phyloP scores from a whole-genome alignment of 2,797 vertebrate species.

The Rhinogobio ventralis region DNA sequence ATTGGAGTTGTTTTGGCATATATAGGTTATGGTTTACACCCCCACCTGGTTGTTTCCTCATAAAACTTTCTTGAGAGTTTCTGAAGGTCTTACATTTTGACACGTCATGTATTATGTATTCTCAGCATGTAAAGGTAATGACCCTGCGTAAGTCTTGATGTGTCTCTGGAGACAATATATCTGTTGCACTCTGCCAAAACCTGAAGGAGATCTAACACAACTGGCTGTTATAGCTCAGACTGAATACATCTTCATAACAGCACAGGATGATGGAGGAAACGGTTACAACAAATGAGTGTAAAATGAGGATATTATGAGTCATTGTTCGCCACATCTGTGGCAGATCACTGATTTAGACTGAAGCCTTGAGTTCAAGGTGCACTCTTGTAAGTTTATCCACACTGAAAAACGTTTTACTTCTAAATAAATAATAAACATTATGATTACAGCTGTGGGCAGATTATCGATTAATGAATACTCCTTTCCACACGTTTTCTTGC shows the following conservation, averaged over 20 bases:
- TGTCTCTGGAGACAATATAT: conserved; percentile 41
- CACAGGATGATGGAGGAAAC: conserved; percentile 34
- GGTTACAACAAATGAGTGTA: conserved; percentile 24
- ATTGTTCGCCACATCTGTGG: conserved; percentile 19
- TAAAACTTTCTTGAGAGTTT: conserved; percentile 49
- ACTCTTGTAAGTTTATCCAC: neutral
- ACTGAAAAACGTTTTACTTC: neutral
- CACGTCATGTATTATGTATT: conserved; percentile 63
- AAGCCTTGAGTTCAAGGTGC: conserved; percentile 7
- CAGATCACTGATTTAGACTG: neutral
- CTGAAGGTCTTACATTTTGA: conserved; percentile 66
- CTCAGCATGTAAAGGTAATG: conserved; percentile 67
- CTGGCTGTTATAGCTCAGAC: conserved; percentile 46
- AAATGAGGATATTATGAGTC: conserved; percentile 43
- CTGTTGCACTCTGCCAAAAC: conserved; percentile 40
- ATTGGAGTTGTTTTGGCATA: conserved; percentile 25
- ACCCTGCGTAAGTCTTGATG: conserved; percentile 66
- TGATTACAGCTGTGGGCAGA: neutral
- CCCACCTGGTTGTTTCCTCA: neutral
- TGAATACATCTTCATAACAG: conserved; percentile 37
- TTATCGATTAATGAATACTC: neutral
- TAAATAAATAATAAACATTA: neutral
- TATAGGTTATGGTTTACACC: conserved; percentile 29
- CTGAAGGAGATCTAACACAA: conserved; percentile 48
- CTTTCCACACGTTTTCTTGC: too few species aligned